Evolutionary conservation across 92 coral and sea anemone genomes (phyloP), one percentile per base, ranked within the genome.

Genomic region (Bergia sp.): DNA sequence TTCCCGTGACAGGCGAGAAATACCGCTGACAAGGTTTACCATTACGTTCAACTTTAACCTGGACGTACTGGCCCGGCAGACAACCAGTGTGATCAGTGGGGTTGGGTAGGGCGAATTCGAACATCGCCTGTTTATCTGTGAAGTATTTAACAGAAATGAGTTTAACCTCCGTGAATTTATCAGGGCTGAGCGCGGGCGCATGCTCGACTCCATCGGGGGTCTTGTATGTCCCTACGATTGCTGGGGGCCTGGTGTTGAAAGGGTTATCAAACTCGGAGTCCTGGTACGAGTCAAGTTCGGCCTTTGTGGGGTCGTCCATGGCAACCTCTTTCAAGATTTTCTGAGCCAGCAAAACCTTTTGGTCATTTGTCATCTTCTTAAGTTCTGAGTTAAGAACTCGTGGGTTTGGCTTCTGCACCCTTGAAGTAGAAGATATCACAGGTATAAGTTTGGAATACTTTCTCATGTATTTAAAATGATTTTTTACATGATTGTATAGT

Each of bases 1-100:
- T 78, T 37, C 89, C 85, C 21, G 71, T 90, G 16, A 90, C 92
- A 50, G 92, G 92, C 0, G 92, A 90, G 74, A 90, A 90, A 78
- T 90, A 90, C 55, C 92, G 89, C 85, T 90, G 85, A 64, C 89
- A 90, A 65, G 80, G 64, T 29, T 66, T 85, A 5, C 80, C 86
- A 37, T 72, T 55, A 79, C 58, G 73, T 38, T 66, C 78, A 7
- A 89, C 85, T 64, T 74, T 79, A 61, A 85, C 89, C 43, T 89
- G 92, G 37, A 89, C 73, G n/a, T 89, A 89, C 69, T 90, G 92
- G 3, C 92, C 92, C 36, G 92, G 86, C 43, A 90, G 87, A 55
- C 92, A 90, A 21, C 92, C 92, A 4, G 90, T 67, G 80, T 90
- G 92, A 23, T 86, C 90, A 79, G 92, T 85, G 40, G 89, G 85